phyloP scores from a whole-genome alignment of 1,140 invertebrate genomes.

The Orussus abietinus region DNA sequence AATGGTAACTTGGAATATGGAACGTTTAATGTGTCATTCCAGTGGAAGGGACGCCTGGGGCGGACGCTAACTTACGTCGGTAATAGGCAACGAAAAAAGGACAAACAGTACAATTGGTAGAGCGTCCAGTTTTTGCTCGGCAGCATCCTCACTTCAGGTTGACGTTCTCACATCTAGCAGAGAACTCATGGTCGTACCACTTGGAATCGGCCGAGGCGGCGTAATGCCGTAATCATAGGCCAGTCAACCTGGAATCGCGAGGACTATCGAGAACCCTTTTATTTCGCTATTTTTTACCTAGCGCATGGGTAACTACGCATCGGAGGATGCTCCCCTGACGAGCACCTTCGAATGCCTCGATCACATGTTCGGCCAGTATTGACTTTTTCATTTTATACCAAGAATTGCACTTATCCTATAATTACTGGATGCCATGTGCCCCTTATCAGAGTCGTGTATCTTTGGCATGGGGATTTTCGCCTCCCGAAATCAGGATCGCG shows the following conservation, averaged over 20 bases:
- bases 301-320: background rate
- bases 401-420: too few relatives aligned
- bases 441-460: too few relatives aligned
- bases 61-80: too few relatives aligned
- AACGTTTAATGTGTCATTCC: too few relatives aligned
- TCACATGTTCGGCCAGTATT: too few relatives aligned
- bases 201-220: constrained; percentile 14
- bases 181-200: background rate
- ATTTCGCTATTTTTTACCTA: background rate
- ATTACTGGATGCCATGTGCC: too few relatives aligned
- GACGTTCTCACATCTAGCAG: constrained; percentile 13
- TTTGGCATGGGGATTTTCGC: too few relatives aligned
- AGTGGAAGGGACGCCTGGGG: too few relatives aligned
- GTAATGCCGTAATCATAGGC: constrained; percentile 31
- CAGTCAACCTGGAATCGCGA: constrained; percentile 30
- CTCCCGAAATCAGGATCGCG: too few relatives aligned
- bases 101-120: constrained; percentile 26
- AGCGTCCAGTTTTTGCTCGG: constrained; percentile 38
- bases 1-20: too few relatives aligned
- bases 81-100: constrained; percentile 21
- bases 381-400: too few relatives aligned
- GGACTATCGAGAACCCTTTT: constrained; percentile 21
- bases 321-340: background rate
- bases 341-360: background rate
- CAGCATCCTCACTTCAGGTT: constrained; percentile 18